Evolutionary conservation across 92 coral and sea anemone genomes (phyloP), one percentile per base, ranked within the genome.

Genomic region (Siderastrea siderea): DNA sequence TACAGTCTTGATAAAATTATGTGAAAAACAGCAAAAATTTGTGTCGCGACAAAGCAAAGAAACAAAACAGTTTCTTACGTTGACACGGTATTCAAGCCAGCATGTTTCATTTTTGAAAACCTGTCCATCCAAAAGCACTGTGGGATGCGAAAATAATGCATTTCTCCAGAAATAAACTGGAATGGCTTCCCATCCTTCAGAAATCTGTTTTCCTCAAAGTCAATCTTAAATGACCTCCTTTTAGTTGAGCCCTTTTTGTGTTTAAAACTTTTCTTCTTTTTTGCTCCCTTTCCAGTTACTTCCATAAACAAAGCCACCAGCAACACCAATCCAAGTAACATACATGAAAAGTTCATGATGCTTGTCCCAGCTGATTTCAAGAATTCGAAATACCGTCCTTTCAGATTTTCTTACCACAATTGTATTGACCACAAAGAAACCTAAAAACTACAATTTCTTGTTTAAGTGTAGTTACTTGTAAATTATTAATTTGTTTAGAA

Each of bases 131-230:
- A 85, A 43, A 3, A 26, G 38, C 55, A 66, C 16, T 14, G n/a
- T 44, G 89, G 26, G 14, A 76, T 52, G 58, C 89, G 89, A 55
- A 85, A 85, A 54, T 85, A 85, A 44, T 85, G 89, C 64, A 75
- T 50, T 19, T 67, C 75, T 12, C 89, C 89, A 13, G 89, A 74
- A 43, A 85, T 85, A n/a, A 63, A 65, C 6, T 2, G 82, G 7
- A 85, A 85, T 3, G 75, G 82, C 48, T 50, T 26, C 5, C 89
- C 89, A 85, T 85, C 89, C 49, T 85, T 85, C 8, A 75, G 75
- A 85, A 85, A 85, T 6, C 10, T 54, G 75, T 85, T 54, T 53
- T 10, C 50, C 52, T 75, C 75, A 75, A 58, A 85, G 75, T 75
- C 89, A 64, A 85, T 85, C 62, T 74, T 44, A 75, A 85, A 85